Conservation (phyloP, 1,140 invertebrate genomes). For the Palaemon carinicauda region DNA sequence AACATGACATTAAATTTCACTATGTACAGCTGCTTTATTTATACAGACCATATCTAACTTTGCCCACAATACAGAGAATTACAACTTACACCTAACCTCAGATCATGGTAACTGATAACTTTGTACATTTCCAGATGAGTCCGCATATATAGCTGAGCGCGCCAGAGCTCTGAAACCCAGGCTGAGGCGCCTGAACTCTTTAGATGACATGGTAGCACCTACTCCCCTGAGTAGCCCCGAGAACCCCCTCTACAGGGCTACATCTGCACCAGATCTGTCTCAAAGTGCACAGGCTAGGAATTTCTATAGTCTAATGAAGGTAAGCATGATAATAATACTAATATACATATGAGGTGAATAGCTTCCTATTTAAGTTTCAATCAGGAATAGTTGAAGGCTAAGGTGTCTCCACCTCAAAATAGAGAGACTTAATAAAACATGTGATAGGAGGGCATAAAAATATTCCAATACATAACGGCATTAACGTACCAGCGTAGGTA, state of each 20-base stretch:
- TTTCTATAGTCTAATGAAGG: not conserved
- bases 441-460: too few relatives aligned
- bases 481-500: too few relatives aligned
- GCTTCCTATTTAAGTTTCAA: too few relatives aligned
- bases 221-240: not conserved
- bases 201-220: slow-evolving; percentile 40
- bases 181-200: slow-evolving; percentile 50
- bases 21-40: too few relatives aligned
- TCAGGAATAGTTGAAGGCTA: too few relatives aligned
- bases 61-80: too few relatives aligned
- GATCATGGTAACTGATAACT: not conserved
- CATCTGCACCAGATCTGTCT: slow-evolving; percentile 53
- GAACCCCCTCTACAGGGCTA: slow-evolving; percentile 35
- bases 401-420: too few relatives aligned
- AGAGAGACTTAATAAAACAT: too few relatives aligned
- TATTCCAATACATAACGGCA: too few relatives aligned
- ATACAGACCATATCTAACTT: too few relatives aligned
- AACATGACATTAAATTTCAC: too few relatives aligned
- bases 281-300: not conserved
- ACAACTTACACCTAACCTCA: not conserved
- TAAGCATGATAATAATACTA: not conserved
- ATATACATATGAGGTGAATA: too few relatives aligned
- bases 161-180: slow-evolving; percentile 46
- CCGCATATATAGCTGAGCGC: slow-evolving; percentile 42
- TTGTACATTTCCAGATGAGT: slow-evolving; percentile 20